Percentiles rank a stretch among this genome's conserved stretches.
Evolutionary conservation across 1,140 invertebrate genomes (phyloP).

Genomic region (Tetraneura akinire): DNA sequence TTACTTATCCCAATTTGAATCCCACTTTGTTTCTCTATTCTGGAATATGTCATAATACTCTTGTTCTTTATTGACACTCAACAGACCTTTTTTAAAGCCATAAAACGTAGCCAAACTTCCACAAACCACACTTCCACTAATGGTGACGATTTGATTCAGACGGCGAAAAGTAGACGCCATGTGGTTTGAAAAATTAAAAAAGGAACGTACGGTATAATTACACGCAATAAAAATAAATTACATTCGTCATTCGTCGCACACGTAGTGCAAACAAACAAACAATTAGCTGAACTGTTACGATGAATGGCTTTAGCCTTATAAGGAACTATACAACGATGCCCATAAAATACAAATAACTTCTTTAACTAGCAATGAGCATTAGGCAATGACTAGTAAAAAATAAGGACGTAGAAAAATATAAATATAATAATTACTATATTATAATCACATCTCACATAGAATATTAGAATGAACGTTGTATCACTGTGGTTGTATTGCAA

Average conservation of each 20-base stretch:
- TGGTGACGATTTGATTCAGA: neutral
- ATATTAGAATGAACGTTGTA: no score
- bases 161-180: constrained; percentile 6
- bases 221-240: neutral
- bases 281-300: no score
- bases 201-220: neutral
- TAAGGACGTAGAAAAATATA: no score
- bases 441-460: no score
- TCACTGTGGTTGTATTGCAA: no score
- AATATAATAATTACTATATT: no score
- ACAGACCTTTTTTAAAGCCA: neutral
- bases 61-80: neutral
- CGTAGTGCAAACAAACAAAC: no score
- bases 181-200: neutral
- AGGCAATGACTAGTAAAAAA: no score
- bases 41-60: neutral
- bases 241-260: no score
- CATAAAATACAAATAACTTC: neutral
- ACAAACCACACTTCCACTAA: neutral
- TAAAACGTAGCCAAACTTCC: neutral
- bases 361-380: no score
- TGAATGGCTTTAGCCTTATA: neutral
- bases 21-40: constrained; percentile 28
- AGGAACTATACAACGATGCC: neutral
- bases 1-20: constrained; percentile 43